Conservation (phyloP, 2,888 invertebrate genomes). For the Tiliacea citrago region DNA sequence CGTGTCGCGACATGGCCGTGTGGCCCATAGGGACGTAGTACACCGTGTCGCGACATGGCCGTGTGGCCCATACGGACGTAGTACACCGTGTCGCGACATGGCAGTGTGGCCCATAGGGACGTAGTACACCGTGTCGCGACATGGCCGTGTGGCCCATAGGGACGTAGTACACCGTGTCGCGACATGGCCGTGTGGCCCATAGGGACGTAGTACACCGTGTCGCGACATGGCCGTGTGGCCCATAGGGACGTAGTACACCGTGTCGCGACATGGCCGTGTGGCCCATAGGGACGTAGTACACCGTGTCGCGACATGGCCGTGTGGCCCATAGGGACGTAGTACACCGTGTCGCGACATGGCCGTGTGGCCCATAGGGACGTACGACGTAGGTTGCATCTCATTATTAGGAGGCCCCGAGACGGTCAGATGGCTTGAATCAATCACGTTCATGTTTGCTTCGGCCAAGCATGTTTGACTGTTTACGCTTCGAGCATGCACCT, state of each 20-base stretch:
- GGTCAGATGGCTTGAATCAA: constrained; percentile 1
- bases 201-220: constrained; percentile 7
- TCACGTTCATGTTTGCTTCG: not conserved
- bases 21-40: not conserved
- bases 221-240: not conserved
- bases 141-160: not conserved
- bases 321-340: too few species aligned
- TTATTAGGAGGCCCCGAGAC: not conserved
- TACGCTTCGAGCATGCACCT: not conserved
- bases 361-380: too few species aligned
- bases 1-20: not conserved
- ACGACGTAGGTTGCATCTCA: not conserved
- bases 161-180: constrained; percentile 5
- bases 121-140: constrained; percentile 3
- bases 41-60: not conserved
- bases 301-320: not conserved
- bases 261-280: not conserved
- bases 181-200: not conserved
- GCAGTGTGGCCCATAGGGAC: not conserved
- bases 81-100: not conserved
- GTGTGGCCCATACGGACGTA: not conserved
- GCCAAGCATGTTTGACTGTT: not conserved
- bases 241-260: not conserved
- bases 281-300: constrained; percentile 3
- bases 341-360: too few species aligned